Conservation (phyloP, 2,888 invertebrate species). For the Cryptocephalus moraei region DNA sequence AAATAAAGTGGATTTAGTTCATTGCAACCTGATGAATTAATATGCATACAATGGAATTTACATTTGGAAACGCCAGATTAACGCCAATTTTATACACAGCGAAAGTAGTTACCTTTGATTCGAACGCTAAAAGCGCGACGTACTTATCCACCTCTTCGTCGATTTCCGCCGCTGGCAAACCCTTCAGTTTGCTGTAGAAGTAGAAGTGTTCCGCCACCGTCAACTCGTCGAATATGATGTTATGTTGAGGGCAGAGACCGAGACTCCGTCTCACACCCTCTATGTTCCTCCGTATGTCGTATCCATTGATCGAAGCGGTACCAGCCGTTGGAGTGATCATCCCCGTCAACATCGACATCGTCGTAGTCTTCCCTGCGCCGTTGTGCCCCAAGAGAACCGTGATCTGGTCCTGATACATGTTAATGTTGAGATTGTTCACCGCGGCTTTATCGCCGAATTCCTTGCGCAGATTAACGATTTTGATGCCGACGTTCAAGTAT, state of each 20-base stretch:
- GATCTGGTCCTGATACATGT: constrained; percentile 83
- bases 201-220: constrained; percentile 75
- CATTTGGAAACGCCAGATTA: too few relatives aligned
- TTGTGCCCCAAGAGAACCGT: constrained; percentile 70
- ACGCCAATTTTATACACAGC: too few relatives aligned
- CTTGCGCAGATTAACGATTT: constrained; percentile 51
- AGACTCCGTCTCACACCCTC: constrained; percentile 56
- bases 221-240: constrained; percentile 72
- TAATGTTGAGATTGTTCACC: constrained; percentile 61
- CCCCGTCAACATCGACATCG: constrained; percentile 83
- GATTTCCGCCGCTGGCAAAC: constrained; percentile 44
- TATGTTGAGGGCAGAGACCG: constrained; percentile 79
- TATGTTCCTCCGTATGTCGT: constrained; percentile 55
- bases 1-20: constrained; percentile 8
- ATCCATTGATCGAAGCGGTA: constrained; percentile 59
- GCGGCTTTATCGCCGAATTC: constrained; percentile 46
- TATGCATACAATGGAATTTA: too few relatives aligned
- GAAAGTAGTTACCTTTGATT: constrained; percentile 46
- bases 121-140: constrained; percentile 53
- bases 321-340: constrained; percentile 59
- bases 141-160: constrained; percentile 53
- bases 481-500: constrained; percentile 41
- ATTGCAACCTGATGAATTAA: too few relatives aligned
- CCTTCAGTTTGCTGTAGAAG: constrained; percentile 70
- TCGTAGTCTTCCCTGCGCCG: constrained; percentile 90